A percentile compares a stretch with the other conserved stretches of the same genome.
Conservation (phyloP, 2,113 vertebrate genomes). For the Diglossa brunneiventris region DNA sequence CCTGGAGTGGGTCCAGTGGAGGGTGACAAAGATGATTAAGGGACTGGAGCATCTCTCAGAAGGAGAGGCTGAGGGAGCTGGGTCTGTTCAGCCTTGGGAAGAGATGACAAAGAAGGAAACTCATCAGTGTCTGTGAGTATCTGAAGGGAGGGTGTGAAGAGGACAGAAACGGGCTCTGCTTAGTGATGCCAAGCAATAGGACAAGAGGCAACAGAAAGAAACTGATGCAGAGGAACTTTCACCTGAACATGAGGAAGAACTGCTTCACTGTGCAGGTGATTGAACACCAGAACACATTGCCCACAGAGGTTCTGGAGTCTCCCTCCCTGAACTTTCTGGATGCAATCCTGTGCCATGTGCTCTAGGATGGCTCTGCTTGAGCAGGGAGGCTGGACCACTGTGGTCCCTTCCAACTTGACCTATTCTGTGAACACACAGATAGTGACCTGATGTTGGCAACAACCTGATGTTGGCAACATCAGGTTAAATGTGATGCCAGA, state of each 20-base stretch:
- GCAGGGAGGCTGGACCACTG: background rate
- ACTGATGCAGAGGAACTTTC: background rate
- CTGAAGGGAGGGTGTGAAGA: background rate
- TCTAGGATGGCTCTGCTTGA: background rate
- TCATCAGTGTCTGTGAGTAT: background rate
- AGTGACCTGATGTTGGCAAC: no score
- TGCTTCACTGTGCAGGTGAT: background rate
- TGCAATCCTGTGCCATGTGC: background rate
- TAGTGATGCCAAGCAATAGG: background rate
- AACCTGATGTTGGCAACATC: background rate
- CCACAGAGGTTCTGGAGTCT: background rate
- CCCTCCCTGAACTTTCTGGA: background rate
- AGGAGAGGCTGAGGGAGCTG: background rate
- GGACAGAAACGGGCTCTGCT: background rate
- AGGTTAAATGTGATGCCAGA: background rate
- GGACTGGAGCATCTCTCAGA: background rate
- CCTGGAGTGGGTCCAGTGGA: background rate
- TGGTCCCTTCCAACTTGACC: background rate
- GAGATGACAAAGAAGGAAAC: background rate
- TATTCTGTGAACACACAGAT: background rate
- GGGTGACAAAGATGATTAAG: background rate
- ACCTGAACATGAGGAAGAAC: background rate
- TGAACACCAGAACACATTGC: background rate
- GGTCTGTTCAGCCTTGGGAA: background rate
- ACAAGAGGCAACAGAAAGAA: background rate